A percentile compares a stretch with the other conserved stretches of the same genome.
These are phyloP conservation scores for Reinhardtius hippoglossoides DNA, from an alignment of 2,113 vertebrate species.

Conservation along the genomic window DNA sequence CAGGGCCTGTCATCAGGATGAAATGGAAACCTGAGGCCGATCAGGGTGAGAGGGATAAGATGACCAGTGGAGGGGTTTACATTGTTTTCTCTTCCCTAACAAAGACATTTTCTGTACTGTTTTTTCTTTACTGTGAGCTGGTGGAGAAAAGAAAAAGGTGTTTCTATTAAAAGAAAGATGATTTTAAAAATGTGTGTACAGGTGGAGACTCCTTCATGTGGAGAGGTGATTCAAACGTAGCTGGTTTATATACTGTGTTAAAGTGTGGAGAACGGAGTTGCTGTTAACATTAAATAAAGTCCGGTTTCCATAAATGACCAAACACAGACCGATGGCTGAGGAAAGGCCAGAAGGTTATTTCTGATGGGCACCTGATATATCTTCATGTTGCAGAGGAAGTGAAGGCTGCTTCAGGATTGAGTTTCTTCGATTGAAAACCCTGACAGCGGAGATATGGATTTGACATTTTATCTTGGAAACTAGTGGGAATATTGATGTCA, in stretches of 20 bases:
- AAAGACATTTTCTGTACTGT: constrained; percentile 21
- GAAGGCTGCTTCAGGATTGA: constrained; percentile 12
- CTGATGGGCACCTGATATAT: constrained; percentile 30
- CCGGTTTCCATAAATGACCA: neutral
- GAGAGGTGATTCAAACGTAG: neutral
- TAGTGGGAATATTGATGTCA: neutral
- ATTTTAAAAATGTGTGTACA: constrained; percentile 7
- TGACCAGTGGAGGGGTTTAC: constrained; percentile 41
- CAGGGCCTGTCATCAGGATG: constrained; percentile 54
- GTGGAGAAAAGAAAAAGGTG: neutral
- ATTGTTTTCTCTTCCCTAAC: constrained; percentile 2
- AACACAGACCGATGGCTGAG: constrained; percentile 1
- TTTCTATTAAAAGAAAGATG: neutral
- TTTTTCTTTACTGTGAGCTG: neutral
- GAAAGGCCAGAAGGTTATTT: constrained; percentile 8
- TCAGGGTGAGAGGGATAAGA: constrained; percentile 53
- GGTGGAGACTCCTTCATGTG: neutral
- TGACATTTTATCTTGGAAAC: constrained; percentile 38
- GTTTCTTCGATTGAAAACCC: constrained; percentile 32
- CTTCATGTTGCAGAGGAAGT: neutral
- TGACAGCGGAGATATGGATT: constrained; percentile 31
- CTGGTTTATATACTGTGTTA: neutral
- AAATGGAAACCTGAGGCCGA: constrained; percentile 39
- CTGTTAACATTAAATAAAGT: neutral
- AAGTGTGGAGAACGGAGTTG: too few relatives aligned